Conservation (phyloP, 2,797 vertebrate species). For the Enteromius argenteus region DNA sequence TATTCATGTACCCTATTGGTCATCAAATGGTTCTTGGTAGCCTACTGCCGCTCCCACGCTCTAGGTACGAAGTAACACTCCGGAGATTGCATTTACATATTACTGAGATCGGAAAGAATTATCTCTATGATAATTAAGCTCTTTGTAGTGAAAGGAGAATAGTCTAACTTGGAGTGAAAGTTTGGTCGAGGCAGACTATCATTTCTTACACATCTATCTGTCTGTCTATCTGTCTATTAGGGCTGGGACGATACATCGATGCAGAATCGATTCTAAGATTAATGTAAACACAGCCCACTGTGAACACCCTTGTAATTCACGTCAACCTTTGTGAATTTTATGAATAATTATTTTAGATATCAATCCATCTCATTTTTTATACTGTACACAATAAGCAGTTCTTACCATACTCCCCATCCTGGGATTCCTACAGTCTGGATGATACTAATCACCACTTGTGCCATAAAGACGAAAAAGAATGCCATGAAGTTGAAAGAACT, state of each 20-base stretch:
- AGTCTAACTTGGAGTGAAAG: background rate
- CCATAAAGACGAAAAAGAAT: conserved; percentile 96
- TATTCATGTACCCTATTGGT: background rate
- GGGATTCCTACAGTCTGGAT: conserved; percentile 91
- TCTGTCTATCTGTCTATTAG: too few relatives aligned
- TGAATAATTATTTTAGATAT: too few relatives aligned
- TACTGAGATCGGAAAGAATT: background rate
- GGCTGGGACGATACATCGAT: too few relatives aligned
- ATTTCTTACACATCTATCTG: background rate
- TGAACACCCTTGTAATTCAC: too few relatives aligned
- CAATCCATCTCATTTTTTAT: background rate
- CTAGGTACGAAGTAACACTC: background rate
- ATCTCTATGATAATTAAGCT: background rate
- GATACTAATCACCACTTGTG: conserved; percentile 88
- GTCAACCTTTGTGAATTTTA: too few relatives aligned
- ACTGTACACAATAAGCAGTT: background rate
- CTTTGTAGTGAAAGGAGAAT: too few relatives aligned
- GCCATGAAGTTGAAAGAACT: conserved; percentile 98
- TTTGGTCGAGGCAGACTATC: background rate
- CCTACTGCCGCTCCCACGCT: background rate
- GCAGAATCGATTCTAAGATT: too few relatives aligned
- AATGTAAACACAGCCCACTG: too few relatives aligned
- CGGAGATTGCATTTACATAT: background rate
- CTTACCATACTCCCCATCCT: conserved; percentile 95
- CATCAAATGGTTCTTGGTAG: background rate